phyloP scores from a whole-genome alignment of 2,797 vertebrate genomes.

The Rhinogobio ventralis region DNA sequence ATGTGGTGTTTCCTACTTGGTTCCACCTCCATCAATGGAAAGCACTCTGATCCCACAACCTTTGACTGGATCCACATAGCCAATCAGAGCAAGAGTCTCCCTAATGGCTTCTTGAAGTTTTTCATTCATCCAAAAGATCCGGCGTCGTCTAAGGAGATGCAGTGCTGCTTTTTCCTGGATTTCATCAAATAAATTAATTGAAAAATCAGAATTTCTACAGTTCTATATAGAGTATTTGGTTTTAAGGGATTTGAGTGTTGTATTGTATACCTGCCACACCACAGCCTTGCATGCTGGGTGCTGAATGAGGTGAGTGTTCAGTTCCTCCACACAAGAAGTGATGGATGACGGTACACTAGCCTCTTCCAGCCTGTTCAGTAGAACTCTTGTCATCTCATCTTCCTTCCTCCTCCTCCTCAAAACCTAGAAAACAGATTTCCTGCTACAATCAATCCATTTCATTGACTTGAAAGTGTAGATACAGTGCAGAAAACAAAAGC shows the following conservation, averaged over 20 bases:
- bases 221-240: background rate
- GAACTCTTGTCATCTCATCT: conserved; percentile 62
- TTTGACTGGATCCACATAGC: conserved; percentile 77
- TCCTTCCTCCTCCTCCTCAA: conserved; percentile 64
- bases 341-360: conserved; percentile 63
- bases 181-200: background rate
- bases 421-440: conserved; percentile 30
- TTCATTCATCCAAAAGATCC: conserved; percentile 62
- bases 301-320: conserved; percentile 74
- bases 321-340: conserved; percentile 68
- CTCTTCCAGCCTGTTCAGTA: conserved; percentile 64
- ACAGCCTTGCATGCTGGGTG: conserved; percentile 74
- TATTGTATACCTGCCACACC: conserved; percentile 75
- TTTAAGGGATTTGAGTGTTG: conserved; percentile 4
- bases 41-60: conserved; percentile 78
- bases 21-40: conserved; percentile 81
- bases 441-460: background rate
- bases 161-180: conserved; percentile 72
- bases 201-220: background rate
- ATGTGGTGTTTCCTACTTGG: conserved; percentile 68
- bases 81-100: conserved; percentile 77
- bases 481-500: background rate
- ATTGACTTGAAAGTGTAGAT: conserved; percentile 4
- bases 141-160: conserved; percentile 66
- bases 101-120: conserved; percentile 71